phyloP scores from a whole-genome alignment of 2,888 invertebrate genomes.

The Clepsis dumicolana region DNA sequence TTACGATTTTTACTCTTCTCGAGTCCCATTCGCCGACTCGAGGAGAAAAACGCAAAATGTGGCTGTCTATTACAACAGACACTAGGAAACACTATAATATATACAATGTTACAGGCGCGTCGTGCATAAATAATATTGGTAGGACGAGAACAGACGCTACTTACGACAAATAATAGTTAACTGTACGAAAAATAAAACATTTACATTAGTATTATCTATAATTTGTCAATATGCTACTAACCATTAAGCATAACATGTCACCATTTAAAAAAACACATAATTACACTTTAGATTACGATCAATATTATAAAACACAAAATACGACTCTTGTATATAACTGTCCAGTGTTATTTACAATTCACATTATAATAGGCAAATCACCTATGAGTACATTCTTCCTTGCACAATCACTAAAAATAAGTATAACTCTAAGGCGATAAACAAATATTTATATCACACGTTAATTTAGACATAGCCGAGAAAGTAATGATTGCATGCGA shows the following conservation, averaged over 20 bases:
- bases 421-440: slow-evolving; percentile 19
- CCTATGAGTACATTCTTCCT: background rate
- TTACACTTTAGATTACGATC: slow-evolving; percentile 34
- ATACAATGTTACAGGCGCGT: slow-evolving; percentile 28
- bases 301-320: slow-evolving; percentile 36
- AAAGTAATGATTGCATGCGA: slow-evolving; percentile 40
- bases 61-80: slow-evolving; percentile 19
- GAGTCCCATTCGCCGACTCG: background rate
- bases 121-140: slow-evolving; percentile 23
- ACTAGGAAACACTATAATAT: slow-evolving; percentile 26
- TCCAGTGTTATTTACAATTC: slow-evolving; percentile 41
- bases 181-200: slow-evolving; percentile 29
- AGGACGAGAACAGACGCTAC: slow-evolving; percentile 16
- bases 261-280: slow-evolving; percentile 32
- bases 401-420: slow-evolving; percentile 2
- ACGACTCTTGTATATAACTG: slow-evolving; percentile 16
- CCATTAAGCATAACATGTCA: slow-evolving; percentile 33
- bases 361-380: slow-evolving; percentile 1
- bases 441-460: slow-evolving; percentile 34
- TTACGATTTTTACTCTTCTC: background rate
- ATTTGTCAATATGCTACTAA: slow-evolving; percentile 36
- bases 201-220: slow-evolving; percentile 39
- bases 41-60: slow-evolving; percentile 22
- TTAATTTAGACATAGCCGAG: slow-evolving; percentile 37
- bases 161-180: slow-evolving; percentile 40